A percentile compares a stretch with the other conserved stretches of the same genome.
These are phyloP conservation scores for Scaeva pyrastri DNA, from an alignment of 2,888 invertebrate genomes.

Conservation along the genomic window DNA sequence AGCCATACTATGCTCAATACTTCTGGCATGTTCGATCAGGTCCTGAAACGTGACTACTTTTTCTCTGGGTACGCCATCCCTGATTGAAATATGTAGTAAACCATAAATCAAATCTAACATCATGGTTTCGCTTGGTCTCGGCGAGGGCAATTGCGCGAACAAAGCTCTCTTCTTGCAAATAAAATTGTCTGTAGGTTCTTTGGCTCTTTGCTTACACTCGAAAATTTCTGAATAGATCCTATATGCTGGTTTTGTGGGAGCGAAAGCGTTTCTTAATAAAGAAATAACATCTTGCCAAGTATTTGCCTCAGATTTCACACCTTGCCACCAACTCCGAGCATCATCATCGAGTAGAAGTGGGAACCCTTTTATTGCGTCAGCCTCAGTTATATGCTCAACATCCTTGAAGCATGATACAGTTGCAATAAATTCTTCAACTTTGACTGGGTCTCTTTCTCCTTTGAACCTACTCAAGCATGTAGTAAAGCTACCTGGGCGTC, in stretches of 20 bases:
- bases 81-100: not conserved
- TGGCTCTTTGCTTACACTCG: constrained; percentile 69
- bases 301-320: not conserved
- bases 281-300: not conserved
- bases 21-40: not conserved
- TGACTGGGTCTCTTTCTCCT: constrained; percentile 52
- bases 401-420: constrained; percentile 52
- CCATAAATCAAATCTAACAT: constrained; percentile 5
- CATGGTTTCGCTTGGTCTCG: constrained; percentile 3
- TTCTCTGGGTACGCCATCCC: constrained; percentile 2
- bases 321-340: not conserved
- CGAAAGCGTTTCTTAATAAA: not conserved
- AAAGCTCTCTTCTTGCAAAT: too few relatives aligned
- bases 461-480: constrained; percentile 33
- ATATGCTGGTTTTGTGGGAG: not conserved
- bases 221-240: constrained; percentile 7
- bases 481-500: not conserved
- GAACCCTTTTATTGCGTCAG: constrained; percentile 61
- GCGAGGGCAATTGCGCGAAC: constrained; percentile 43
- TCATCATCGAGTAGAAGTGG: not conserved
- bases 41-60: not conserved
- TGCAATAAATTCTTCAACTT: too few relatives aligned
- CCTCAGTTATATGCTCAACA: constrained; percentile 65
- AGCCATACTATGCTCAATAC: not conserved
- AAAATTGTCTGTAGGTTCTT: constrained; percentile 62